phyloP scores from a whole-genome alignment of 2,888 invertebrate genomes.

The Chirona hameri region DNA sequence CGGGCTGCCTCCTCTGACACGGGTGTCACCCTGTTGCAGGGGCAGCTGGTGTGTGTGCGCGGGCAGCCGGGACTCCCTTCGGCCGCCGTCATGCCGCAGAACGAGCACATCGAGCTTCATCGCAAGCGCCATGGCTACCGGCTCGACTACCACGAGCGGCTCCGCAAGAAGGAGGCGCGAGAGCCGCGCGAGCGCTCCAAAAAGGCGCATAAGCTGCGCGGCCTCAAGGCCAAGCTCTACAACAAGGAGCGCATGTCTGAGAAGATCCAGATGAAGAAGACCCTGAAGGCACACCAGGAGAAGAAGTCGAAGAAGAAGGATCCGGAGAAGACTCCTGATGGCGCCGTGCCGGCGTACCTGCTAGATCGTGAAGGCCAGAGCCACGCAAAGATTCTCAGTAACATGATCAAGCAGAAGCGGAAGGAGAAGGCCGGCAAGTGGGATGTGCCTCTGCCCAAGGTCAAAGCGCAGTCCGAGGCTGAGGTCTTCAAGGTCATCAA shows the following conservation, averaged over 20 bases:
- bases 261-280: conserved; percentile 99
- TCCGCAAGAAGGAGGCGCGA: conserved; percentile 91
- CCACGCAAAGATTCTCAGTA: conserved; percentile 91
- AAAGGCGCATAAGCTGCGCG: conserved; percentile 85
- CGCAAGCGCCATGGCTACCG: conserved; percentile 93
- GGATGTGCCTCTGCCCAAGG: conserved; percentile 99
- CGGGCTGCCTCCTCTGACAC: not conserved
- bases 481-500: conserved; percentile 93
- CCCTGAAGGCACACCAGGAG: conserved; percentile 95
- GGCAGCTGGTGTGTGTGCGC: conserved; percentile 8
- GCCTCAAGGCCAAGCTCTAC: conserved; percentile 95
- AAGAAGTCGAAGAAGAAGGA: conserved; percentile 82
- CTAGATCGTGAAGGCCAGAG: conserved; percentile 93
- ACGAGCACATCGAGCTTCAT: conserved; percentile 98
- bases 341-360: conserved; percentile 93
- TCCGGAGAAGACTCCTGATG: conserved; percentile 73
- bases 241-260: conserved; percentile 95
- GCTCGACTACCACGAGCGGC: conserved; percentile 95
- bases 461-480: conserved; percentile 90
- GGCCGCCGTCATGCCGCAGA: conserved; percentile 77
- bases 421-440: conserved; percentile 99
- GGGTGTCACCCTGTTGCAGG: not conserved
- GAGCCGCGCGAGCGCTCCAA: conserved; percentile 86
- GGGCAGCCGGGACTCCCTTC: not conserved
- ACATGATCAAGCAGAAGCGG: conserved; percentile 98